A percentile compares a stretch with the other conserved stretches of the same genome.
Conservation (phyloP, 2,113 vertebrate species). For the Balaenoptera acutorostrata region DNA sequence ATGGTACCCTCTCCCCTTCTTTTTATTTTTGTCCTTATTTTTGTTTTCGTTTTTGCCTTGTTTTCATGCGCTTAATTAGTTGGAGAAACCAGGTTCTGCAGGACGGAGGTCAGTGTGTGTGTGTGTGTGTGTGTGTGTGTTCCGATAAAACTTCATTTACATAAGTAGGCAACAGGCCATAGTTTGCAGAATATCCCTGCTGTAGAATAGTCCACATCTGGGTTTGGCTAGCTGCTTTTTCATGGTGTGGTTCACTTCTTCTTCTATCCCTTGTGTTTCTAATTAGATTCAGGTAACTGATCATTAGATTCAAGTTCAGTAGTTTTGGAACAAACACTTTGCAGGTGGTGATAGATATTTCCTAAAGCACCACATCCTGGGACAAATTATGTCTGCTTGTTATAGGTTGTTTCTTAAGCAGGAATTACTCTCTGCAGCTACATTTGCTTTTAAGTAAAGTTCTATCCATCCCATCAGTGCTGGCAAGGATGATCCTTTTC, state of each 20-base stretch:
- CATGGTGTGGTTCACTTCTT: neutral
- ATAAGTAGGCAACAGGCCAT: neutral
- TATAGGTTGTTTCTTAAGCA: neutral
- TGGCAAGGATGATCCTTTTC: neutral
- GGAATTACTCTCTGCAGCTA: neutral
- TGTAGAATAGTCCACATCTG: neutral
- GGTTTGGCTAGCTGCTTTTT: neutral
- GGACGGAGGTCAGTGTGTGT: no score
- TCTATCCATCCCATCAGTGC: neutral
- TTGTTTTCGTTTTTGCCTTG: neutral
- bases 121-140: neutral
- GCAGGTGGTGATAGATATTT: neutral
- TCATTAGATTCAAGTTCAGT: neutral
- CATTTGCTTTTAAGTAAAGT: slow-evolving; percentile 6
- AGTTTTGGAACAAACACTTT: neutral
- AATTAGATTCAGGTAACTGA: neutral
- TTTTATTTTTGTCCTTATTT: neutral
- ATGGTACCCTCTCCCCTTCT: neutral
- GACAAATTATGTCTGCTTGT: neutral
- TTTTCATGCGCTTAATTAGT: neutral
- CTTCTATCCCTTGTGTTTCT: neutral
- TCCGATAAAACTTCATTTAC: slow-evolving; percentile 22
- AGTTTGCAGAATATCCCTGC: neutral
- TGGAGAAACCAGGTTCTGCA: neutral
- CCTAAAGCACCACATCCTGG: neutral